Percentiles rank a stretch among this genome's conserved stretches.
phyloP scores from a whole-genome alignment of 2,888 invertebrate species.

The Tipula confusa region DNA sequence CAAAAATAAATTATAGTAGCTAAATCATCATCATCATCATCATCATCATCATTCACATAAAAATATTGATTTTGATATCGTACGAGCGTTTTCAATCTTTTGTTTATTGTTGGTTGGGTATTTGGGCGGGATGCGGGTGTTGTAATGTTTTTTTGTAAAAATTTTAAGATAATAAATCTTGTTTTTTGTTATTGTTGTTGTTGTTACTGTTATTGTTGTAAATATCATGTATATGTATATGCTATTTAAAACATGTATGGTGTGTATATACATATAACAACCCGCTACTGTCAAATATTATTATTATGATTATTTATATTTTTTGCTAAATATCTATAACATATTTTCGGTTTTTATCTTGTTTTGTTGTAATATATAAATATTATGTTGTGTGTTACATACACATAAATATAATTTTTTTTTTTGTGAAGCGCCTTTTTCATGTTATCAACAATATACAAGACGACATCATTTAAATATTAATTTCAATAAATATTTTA shows the following conservation, averaged over 20 bases:
- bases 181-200: no score
- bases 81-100: not conserved
- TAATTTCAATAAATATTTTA: constrained; percentile 25
- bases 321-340: constrained; percentile 20
- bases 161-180: constrained; percentile 25
- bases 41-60: constrained; percentile 3
- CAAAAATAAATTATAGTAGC: not conserved
- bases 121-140: not conserved
- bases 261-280: not conserved
- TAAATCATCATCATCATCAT: not conserved
- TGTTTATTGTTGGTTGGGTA: not conserved
- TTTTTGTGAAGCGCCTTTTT: constrained; percentile 20
- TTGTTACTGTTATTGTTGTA: no score
- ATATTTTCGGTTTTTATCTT: constrained; percentile 13
- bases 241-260: not conserved
- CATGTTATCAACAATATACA: constrained; percentile 12
- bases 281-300: constrained; percentile 1
- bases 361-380: not conserved
- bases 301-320: not conserved
- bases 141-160: not conserved
- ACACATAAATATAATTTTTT: not conserved
- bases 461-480: constrained; percentile 15
- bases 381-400: not conserved
- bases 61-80: constrained; percentile 15
- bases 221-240: not conserved